These are phyloP conservation scores for Xiphorhynchus elegans DNA, from an alignment of 2,113 vertebrate genomes.

Conservation along the genomic window DNA sequence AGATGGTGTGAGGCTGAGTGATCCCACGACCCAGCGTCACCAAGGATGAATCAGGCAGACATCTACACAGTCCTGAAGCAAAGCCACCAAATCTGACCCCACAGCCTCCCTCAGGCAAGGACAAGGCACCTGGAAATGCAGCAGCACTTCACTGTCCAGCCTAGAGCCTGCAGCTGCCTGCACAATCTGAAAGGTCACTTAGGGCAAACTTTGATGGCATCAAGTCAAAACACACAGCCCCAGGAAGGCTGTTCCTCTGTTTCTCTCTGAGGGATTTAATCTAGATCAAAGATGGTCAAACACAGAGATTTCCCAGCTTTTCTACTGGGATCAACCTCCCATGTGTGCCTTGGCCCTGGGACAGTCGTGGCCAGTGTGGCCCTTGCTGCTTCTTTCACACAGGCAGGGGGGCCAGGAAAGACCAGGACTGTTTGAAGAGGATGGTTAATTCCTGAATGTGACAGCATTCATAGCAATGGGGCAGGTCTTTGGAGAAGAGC, in stretches of 20 bases:
- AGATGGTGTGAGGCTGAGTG: neutral
- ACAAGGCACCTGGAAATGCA: neutral
- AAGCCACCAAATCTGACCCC: neutral
- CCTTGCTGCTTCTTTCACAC: neutral
- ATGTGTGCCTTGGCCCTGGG: accelerated
- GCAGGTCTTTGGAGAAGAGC: neutral
- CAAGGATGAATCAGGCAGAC: neutral
- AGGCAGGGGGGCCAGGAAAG: neutral
- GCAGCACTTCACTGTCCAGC: neutral
- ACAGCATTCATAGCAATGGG: neutral
- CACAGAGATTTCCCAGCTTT: slow-evolving; percentile 6
- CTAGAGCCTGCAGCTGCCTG: neutral
- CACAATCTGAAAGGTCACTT: neutral
- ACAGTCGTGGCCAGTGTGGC: neutral
- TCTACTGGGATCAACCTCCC: neutral
- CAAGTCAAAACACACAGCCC: slow-evolving; percentile 12
- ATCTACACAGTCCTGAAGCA: neutral
- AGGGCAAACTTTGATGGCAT: neutral
- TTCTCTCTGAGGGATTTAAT: neutral
- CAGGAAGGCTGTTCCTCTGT: neutral
- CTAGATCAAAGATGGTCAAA: slow-evolving; percentile 21
- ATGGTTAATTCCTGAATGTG: neutral
- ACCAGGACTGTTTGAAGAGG: neutral
- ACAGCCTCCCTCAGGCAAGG: accelerated
- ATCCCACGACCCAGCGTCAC: neutral